Evolutionary conservation across 2,797 vertebrate species (phyloP).

Genomic region (Enteromius mattozi): DNA sequence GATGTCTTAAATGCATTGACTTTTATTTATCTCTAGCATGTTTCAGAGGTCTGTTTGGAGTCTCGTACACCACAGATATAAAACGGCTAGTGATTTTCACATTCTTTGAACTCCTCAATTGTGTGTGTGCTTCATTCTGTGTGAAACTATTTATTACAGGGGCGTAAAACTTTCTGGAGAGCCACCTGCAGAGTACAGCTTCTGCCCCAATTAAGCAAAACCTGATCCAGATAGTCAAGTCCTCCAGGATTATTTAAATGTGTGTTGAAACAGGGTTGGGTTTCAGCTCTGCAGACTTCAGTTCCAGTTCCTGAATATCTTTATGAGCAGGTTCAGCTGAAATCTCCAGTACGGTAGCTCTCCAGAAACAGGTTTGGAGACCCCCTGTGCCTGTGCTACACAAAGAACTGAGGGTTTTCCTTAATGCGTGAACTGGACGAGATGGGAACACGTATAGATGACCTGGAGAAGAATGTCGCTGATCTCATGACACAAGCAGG

Average conservation of each 20-base stretch:
- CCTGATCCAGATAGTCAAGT: not conserved
- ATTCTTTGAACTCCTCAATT: not conserved
- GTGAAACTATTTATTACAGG: not conserved
- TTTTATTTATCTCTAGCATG: not conserved
- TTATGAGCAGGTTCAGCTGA: not conserved
- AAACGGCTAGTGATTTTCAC: not conserved
- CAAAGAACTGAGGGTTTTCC: conserved; percentile 53
- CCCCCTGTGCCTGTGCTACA: not conserved
- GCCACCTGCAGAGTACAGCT: not conserved
- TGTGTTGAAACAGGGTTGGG: not conserved
- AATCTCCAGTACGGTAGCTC: not conserved
- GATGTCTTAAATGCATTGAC: not conserved
- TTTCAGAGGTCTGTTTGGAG: not conserved
- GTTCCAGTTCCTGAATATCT: not conserved
- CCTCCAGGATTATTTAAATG: not conserved
- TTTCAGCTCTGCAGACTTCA: not conserved
- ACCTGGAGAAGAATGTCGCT: conserved; percentile 83
- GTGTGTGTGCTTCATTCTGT: not conserved
- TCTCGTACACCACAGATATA: not conserved
- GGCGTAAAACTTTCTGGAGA: not conserved
- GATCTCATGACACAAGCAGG: conserved; percentile 87
- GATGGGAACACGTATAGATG: conserved; percentile 85
- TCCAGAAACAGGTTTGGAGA: not conserved
- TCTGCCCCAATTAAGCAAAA: not conserved
- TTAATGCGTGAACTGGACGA: conserved; percentile 85